These are phyloP conservation scores for Sisyra nigra DNA, from an alignment of 2,888 invertebrate species.

Conservation along the genomic window DNA sequence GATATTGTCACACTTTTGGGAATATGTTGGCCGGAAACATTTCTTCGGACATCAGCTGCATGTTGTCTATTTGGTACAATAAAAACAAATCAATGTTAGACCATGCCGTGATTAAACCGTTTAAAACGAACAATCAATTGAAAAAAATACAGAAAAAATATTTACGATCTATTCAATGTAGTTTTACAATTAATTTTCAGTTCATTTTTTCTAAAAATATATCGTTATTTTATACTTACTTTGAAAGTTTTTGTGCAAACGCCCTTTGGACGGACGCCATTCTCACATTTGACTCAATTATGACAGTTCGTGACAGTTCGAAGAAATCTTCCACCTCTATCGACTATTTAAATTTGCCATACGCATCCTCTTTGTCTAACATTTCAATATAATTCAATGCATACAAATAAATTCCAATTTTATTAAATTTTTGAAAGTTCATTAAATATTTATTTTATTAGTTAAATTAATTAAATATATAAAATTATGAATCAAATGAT, in stretches of 20 bases:
- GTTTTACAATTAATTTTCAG: neutral
- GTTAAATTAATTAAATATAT: no score
- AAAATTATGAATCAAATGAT: slow-evolving; percentile 20
- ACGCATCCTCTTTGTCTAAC: no score
- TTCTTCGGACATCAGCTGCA: slow-evolving; percentile 59
- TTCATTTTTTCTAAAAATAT: neutral
- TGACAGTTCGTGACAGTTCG: no score
- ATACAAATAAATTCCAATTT: no score
- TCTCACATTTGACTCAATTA: no score
- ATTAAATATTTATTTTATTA: no score
- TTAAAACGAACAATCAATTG: slow-evolving; percentile 18
- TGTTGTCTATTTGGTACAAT: slow-evolving; percentile 38
- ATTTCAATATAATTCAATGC: no score
- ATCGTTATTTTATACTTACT: slow-evolving; percentile 25
- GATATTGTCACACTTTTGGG: slow-evolving; percentile 46
- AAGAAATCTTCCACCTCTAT: no score
- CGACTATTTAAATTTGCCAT: no score
- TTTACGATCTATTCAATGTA: no score
- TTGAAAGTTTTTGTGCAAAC: slow-evolving; percentile 55
- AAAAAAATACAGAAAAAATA: no score
- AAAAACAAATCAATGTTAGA: slow-evolving; percentile 23
- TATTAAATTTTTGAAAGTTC: no score
- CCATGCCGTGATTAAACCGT: slow-evolving; percentile 31
- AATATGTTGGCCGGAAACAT: slow-evolving; percentile 40
- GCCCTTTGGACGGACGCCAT: slow-evolving; percentile 51